Conservation (phyloP, 2,888 invertebrate species). For the Endotricha flammealis region DNA sequence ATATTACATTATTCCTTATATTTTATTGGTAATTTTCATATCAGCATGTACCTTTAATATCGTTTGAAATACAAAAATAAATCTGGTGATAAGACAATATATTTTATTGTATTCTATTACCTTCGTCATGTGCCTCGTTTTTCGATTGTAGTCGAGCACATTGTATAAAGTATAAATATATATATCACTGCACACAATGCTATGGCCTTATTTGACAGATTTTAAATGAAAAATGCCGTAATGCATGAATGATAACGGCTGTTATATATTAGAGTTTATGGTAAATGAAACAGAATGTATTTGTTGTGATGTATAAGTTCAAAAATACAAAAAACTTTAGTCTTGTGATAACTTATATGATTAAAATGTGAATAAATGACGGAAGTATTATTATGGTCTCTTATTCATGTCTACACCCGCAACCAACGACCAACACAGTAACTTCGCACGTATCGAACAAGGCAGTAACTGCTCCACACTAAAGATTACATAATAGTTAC, state of each 20-base stretch:
- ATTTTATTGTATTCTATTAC: conserved; percentile 40
- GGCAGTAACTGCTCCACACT: too few species aligned
- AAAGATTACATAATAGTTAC: too few species aligned
- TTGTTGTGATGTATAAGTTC: conserved; percentile 76
- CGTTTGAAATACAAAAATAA: conserved; percentile 30
- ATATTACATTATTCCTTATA: conserved; percentile 25
- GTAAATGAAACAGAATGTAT: conserved; percentile 51
- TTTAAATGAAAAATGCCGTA: conserved; percentile 40
- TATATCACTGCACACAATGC: conserved; percentile 40
- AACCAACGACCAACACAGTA: too few species aligned
- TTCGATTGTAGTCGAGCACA: conserved; percentile 34
- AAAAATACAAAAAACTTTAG: conserved; percentile 68
- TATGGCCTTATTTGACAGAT: conserved; percentile 66
- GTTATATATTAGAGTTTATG: conserved; percentile 65
- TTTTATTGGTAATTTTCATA: conserved; percentile 46
- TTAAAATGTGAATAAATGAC: conserved; percentile 71
- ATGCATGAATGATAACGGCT: conserved; percentile 56
- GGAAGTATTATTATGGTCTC: conserved; percentile 57
- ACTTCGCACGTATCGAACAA: too few species aligned
- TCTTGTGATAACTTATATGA: conserved; percentile 78
- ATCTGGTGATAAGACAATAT: conserved; percentile 61
- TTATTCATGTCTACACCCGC: too few species aligned
- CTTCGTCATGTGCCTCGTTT: conserved; percentile 50
- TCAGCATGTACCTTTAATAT: conserved; percentile 51
- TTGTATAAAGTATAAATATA: conserved; percentile 29